Evolutionary conservation across 2,797 vertebrate genomes (phyloP).

Genomic region (Synaphobranchus kaupii): DNA sequence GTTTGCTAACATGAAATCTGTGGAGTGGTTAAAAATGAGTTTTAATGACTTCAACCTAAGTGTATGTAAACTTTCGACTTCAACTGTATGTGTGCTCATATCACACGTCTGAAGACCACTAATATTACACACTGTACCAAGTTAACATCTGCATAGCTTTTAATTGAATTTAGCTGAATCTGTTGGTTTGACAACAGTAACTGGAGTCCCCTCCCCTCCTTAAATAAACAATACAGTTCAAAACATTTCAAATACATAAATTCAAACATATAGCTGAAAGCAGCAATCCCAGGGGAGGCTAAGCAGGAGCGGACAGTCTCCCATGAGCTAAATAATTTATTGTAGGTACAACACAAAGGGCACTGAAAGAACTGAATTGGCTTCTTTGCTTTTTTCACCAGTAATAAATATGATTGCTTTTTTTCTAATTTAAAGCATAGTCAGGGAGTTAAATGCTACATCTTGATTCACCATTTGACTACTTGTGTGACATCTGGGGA

Average conservation of each 20-base stretch:
- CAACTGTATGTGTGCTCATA: not conserved
- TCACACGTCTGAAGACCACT: not conserved
- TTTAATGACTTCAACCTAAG: no score
- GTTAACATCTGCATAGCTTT: not conserved
- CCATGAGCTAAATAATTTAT: not conserved
- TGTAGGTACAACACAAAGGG: not conserved
- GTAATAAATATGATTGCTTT: constrained; percentile 3
- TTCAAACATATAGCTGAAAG: not conserved
- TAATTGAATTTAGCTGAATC: not conserved
- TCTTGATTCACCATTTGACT: not conserved
- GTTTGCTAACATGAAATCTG: no score
- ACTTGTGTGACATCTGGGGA: not conserved
- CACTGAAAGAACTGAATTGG: not conserved
- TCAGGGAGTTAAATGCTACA: not conserved
- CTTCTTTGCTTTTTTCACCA: not conserved
- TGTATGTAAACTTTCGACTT: no score
- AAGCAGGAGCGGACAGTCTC: not conserved
- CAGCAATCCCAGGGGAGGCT: not conserved
- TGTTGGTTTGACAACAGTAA: not conserved
- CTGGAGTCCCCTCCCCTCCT: not conserved
- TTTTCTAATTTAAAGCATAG: not conserved
- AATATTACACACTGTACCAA: not conserved
- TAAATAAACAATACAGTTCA: not conserved
- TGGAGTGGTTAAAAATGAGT: no score
- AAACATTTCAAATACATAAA: not conserved